A percentile compares a stretch with the other conserved stretches of the same genome.
Evolutionary conservation across 2,113 vertebrate genomes (phyloP).

Genomic region (Desmodus rotundus): DNA sequence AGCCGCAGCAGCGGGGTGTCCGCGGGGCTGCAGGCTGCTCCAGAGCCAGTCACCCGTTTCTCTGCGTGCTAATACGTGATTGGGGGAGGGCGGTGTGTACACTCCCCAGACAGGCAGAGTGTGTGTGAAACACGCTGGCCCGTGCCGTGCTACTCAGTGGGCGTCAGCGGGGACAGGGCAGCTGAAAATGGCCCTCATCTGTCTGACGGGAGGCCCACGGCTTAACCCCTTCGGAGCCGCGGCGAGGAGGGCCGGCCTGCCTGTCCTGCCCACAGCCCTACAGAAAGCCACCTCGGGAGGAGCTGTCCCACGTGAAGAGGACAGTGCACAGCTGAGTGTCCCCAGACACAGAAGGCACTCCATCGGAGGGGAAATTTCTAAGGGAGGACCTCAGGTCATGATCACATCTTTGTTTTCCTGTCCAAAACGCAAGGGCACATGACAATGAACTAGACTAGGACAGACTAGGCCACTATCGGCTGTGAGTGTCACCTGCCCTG

Average conservation of each 20-base stretch:
- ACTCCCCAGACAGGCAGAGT: conserved; percentile 86
- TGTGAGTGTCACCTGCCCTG: conserved; percentile 29
- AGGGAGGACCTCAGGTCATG: background rate
- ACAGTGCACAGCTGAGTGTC: background rate
- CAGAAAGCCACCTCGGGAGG: background rate
- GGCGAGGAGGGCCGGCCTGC: background rate
- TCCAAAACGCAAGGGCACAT: conserved; percentile 44
- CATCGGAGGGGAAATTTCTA: background rate
- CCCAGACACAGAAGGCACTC: background rate
- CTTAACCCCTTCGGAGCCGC: conserved; percentile 79
- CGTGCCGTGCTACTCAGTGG: conserved; percentile 85
- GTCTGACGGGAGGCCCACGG: conserved; percentile 76
- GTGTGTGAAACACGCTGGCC: conserved; percentile 85
- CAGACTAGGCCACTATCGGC: background rate
- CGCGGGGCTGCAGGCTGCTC: conserved; percentile 76
- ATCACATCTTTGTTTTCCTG: background rate
- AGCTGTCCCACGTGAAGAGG: background rate
- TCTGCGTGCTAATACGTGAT: conserved; percentile 87
- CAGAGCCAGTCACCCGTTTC: conserved; percentile 87
- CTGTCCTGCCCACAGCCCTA: no score
- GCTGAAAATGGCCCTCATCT: conserved; percentile 88
- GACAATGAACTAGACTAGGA: background rate
- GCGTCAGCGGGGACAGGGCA: conserved; percentile 85
- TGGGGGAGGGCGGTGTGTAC: conserved; percentile 88
- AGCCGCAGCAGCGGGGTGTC: conserved; percentile 71